Evolutionary conservation across 2,797 vertebrate species (phyloP).

Genomic region (Pipistrellus kuhlii): DNA sequence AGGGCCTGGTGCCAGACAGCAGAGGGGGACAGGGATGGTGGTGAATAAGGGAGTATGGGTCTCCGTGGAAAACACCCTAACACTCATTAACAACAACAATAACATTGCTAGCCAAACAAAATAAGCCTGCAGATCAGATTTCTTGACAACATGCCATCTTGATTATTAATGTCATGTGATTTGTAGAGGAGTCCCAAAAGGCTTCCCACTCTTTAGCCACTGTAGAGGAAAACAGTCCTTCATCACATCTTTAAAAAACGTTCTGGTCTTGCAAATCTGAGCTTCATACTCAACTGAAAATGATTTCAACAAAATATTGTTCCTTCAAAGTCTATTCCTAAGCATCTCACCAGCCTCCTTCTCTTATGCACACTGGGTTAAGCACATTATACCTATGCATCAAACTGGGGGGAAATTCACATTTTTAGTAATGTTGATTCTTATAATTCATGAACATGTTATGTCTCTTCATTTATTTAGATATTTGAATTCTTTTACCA

Average conservation of each 20-base stretch:
- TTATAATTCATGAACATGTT: neutral
- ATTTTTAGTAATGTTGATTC: neutral
- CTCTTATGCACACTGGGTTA: neutral
- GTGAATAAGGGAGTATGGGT: neutral
- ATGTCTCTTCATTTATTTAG: neutral
- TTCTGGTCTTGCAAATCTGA: neutral
- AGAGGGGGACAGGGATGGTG: neutral
- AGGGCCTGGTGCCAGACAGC: neutral
- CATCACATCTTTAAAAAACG: neutral
- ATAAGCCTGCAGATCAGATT: constrained; percentile 37
- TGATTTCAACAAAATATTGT: neutral
- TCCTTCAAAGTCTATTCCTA: neutral
- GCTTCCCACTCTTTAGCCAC: neutral
- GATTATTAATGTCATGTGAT: constrained; percentile 57
- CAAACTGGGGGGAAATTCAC: neutral
- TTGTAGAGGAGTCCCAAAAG: constrained; percentile 2
- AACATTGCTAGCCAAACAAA: constrained; percentile 34
- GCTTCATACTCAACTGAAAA: neutral
- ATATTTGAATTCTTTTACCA: neutral
- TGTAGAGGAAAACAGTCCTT: constrained; percentile 22
- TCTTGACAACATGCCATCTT: constrained; percentile 38
- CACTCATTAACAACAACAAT: neutral
- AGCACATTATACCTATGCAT: neutral
- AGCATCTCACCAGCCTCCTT: neutral
- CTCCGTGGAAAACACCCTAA: neutral